Evolutionary conservation across 1,140 invertebrate genomes (phyloP).

Genomic region (Drosophila insularis): DNA sequence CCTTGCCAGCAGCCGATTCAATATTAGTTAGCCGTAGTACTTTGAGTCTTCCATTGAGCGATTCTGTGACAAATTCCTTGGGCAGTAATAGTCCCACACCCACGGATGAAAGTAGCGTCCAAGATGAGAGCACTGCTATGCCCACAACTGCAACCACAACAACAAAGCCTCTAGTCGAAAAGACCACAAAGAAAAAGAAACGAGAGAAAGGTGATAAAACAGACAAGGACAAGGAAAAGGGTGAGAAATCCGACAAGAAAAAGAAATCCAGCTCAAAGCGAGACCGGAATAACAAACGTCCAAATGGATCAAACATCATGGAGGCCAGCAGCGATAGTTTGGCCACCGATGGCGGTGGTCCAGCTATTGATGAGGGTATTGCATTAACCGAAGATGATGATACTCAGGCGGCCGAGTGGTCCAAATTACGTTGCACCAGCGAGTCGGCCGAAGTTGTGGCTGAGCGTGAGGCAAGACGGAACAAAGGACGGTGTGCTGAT

Average conservation of each 20-base stretch:
- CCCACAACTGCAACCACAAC: slow-evolving; percentile 7
- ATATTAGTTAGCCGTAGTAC: slow-evolving; percentile 49
- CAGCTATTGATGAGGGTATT: slow-evolving; percentile 83
- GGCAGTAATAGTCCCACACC: slow-evolving; percentile 80
- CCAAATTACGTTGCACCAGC: slow-evolving; percentile 92
- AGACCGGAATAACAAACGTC: slow-evolving; percentile 68
- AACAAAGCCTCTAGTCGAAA: slow-evolving; percentile 20
- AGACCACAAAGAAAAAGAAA: slow-evolving; percentile 62
- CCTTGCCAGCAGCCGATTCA: slow-evolving; percentile 11
- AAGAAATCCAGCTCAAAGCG: slow-evolving; percentile 60
- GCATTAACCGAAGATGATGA: slow-evolving; percentile 86
- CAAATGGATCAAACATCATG: slow-evolving; percentile 45
- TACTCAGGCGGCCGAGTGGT: slow-evolving; percentile 89
- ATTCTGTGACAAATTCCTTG: slow-evolving; percentile 74
- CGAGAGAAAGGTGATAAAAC: slow-evolving; percentile 58
- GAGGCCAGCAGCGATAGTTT: slow-evolving; percentile 81
- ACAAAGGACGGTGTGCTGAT: slow-evolving; percentile 91
- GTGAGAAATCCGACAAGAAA: slow-evolving; percentile 63
- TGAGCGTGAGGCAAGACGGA: slow-evolving; percentile 89
- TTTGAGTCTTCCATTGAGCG: slow-evolving; percentile 67
- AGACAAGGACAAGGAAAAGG: slow-evolving; percentile 38
- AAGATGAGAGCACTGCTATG: slow-evolving; percentile 57
- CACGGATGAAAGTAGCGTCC: slow-evolving; percentile 78
- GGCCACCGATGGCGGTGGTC: slow-evolving; percentile 82
- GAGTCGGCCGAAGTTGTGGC: slow-evolving; percentile 93